Evolutionary conservation across 2,797 vertebrate species (phyloP).

Genomic region (Phrynocephalus forsythii): DNA sequence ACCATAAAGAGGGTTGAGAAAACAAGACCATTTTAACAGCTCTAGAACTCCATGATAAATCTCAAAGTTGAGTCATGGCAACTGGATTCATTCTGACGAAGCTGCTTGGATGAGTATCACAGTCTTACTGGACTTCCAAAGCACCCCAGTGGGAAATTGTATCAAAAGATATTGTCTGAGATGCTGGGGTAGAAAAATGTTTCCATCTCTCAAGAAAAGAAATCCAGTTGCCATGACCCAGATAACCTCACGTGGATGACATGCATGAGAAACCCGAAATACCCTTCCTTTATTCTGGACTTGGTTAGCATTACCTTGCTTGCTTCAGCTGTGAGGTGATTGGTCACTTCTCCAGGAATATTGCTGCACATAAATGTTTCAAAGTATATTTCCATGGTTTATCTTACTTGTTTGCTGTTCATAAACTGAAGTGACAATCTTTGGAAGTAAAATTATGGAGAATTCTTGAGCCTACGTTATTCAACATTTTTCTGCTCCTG

Average conservation of each 20-base stretch:
- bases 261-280: not conserved
- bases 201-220: no score
- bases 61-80: no score
- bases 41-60: not conserved
- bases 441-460: not conserved
- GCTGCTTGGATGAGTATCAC: no score
- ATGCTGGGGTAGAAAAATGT: no score
- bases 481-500: not conserved
- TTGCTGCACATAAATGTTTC: not conserved
- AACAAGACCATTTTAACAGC: not conserved
- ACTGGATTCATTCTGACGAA: no score
- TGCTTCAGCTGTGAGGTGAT: not conserved
- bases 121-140: no score
- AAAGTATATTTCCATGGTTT: not conserved
- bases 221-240: no score
- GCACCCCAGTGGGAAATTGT: no score
- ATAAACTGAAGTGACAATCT: not conserved
- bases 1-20: not conserved
- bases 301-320: not conserved
- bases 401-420: slow-evolving; percentile 6
- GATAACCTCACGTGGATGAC: no score
- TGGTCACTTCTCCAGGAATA: not conserved
- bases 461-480: not conserved
- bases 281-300: not conserved
- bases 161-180: no score